Percentiles rank a stretch among this genome's conserved stretches.
Evolutionary conservation across 2,888 invertebrate genomes (phyloP).

Genomic region (Sclerodermus sp.): DNA sequence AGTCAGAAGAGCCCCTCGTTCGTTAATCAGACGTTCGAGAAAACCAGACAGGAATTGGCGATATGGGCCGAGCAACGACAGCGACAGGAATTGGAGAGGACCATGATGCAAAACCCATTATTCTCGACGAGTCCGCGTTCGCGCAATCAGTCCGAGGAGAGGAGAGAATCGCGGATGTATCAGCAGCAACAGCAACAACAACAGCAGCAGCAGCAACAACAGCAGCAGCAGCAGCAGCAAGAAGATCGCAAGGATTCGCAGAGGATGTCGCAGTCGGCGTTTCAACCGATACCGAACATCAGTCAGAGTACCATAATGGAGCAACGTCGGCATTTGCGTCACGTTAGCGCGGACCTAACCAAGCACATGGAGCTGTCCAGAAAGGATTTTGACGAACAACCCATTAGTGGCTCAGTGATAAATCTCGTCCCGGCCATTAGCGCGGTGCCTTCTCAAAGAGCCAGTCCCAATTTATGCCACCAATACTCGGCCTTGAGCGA

Average conservation of each 20-base stretch:
- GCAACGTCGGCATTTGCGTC: constrained; percentile 52
- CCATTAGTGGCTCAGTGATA: constrained; percentile 48
- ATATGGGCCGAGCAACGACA: constrained; percentile 55
- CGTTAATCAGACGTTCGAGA: constrained; percentile 50
- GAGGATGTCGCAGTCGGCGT: constrained; percentile 47
- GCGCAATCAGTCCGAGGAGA: constrained; percentile 49
- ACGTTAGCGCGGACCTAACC: constrained; percentile 53
- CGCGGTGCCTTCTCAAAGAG: constrained; percentile 39
- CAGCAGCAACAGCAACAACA: constrained; percentile 34
- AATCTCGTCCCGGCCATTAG: constrained; percentile 43
- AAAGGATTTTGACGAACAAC: constrained; percentile 54
- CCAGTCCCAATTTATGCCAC: constrained; percentile 50
- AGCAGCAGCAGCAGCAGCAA: constrained; percentile 20
- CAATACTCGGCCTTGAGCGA: constrained; percentile 51
- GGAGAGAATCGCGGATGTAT: constrained; percentile 32
- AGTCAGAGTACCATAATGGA: constrained; percentile 54
- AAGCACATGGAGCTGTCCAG: constrained; percentile 52
- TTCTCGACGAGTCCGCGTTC: constrained; percentile 49
- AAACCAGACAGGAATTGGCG: constrained; percentile 51
- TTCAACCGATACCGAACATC: constrained; percentile 53
- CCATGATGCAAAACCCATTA: constrained; percentile 37
- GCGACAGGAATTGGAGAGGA: constrained; percentile 50
- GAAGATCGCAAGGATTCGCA: constrained; percentile 46
- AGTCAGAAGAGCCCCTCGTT: constrained; percentile 49
- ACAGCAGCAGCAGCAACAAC: too few species aligned